These are phyloP conservation scores for Ploceus nigricollis DNA, from an alignment of 2,113 vertebrate genomes.

Conservation along the genomic window DNA sequence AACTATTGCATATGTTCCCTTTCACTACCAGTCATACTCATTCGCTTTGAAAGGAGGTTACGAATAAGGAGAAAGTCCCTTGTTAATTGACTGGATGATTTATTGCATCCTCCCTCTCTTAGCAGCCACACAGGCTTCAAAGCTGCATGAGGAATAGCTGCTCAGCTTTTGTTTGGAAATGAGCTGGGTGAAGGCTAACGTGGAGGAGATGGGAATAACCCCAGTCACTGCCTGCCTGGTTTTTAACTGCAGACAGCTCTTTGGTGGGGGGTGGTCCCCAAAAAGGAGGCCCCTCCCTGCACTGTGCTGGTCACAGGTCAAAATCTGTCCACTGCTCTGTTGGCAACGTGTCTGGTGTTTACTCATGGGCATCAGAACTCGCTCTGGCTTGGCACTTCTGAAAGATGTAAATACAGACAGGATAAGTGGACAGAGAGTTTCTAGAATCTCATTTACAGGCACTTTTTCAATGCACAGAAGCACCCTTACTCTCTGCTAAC, in stretches of 20 bases:
- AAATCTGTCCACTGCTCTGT: not conserved
- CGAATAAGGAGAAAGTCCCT: slow-evolving; percentile 48
- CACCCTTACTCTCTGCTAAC: not conserved
- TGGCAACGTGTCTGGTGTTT: fast-evolving
- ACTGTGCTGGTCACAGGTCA: not conserved
- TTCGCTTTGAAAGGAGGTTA: slow-evolving; percentile 4
- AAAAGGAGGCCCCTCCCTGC: not conserved
- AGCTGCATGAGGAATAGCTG: not conserved
- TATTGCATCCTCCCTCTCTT: not conserved
- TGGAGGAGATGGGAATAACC: not conserved
- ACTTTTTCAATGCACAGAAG: not conserved
- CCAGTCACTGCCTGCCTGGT: not conserved
- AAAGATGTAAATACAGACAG: not conserved
- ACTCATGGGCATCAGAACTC: not conserved
- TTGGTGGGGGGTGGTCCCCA: not conserved
- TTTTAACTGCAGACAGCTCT: not conserved
- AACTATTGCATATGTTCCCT: not conserved
- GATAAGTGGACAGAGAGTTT: not conserved
- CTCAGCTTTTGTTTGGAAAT: not conserved
- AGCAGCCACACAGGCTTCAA: not conserved
- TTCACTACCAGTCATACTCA: not conserved
- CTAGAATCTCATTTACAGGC: not conserved
- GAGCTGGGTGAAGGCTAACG: not conserved
- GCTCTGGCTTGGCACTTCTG: not conserved
- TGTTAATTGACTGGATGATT: not conserved